Evolutionary conservation across 2,113 vertebrate genomes (phyloP), one percentile per base, ranked within the genome.

Genomic region (Plecturocebus donacophilus): DNA sequence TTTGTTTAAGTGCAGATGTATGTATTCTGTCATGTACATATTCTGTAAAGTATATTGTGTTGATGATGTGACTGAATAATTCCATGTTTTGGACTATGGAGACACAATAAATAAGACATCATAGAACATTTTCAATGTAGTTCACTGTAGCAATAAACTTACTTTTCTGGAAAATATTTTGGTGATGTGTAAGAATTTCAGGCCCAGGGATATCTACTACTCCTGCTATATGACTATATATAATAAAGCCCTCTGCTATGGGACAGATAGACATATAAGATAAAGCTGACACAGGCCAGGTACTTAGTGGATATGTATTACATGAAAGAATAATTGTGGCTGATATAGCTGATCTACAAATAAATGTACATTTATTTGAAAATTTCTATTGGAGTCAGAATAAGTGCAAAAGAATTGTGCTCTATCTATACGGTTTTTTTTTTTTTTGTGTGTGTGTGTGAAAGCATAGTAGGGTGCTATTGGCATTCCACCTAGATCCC

Each of bases 151-250:
- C 32, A 66, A 19, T 2, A 90, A 83, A 79, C 40, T 82, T 81
- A 86, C 9, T 87, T 92, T 82, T 42, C 42, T 87, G 23, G 32
- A 88, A 94, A 80, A 86, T 89, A 88, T 56, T 92, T 92, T 91
- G 4, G 38, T 83, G 27, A 19, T 64, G 1, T 6, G 3, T 64
- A 21, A 49, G 16, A 82, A 4, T 49, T 82, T 64, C 12, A 76
- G 19, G 27, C 8, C 42, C 40, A 52, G 35, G 82, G 49, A 54
- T 52, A 56, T 35, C 47, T 56, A 40, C 8, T 76, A 35, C 70
- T 77, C 20, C 8, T 76, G 12, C 27, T 70, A n/a, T 3, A 1
- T 79, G 58, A 83, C 30, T 49, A 30, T 35, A 30, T 35, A 16
- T 79, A 84, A 42, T 16, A 61, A 87, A 93, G 20, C 25, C 19